phyloP scores from a whole-genome alignment of 2,888 invertebrate species.

The Drosophila testacea region DNA sequence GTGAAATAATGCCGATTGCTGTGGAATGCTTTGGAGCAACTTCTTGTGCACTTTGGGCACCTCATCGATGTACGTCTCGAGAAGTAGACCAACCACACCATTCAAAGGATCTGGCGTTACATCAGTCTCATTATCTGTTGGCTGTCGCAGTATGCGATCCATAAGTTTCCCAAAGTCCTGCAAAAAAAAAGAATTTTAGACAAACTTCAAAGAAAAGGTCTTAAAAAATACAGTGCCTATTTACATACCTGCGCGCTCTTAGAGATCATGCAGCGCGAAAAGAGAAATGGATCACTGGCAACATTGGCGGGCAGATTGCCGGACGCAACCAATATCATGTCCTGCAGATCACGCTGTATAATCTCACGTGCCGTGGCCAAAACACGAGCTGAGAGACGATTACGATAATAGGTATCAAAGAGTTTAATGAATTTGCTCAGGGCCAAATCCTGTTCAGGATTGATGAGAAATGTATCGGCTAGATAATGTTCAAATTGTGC shows the following conservation, averaged over 20 bases:
- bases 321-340: conserved; percentile 87
- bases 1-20: conserved; percentile 93
- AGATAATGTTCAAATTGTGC: conserved; percentile 89
- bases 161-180: conserved; percentile 83
- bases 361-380: conserved; percentile 89
- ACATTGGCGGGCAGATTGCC: conserved; percentile 80
- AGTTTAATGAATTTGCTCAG: conserved; percentile 90
- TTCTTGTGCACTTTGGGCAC: conserved; percentile 93
- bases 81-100: conserved; percentile 85
- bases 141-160: conserved; percentile 82
- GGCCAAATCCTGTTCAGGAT: conserved; percentile 86
- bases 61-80: conserved; percentile 91
- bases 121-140: conserved; percentile 38
- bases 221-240: no score
- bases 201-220: no score
- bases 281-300: conserved; percentile 78
- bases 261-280: conserved; percentile 84
- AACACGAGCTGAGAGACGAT: conserved; percentile 91
- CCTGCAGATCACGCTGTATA: conserved; percentile 93
- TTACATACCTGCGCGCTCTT: conserved; percentile 84
- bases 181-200: background rate
- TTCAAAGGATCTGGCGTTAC: conserved; percentile 62
- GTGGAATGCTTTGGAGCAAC: conserved; percentile 93
- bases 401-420: conserved; percentile 91
- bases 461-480: conserved; percentile 87